Evolutionary conservation across 2,797 vertebrate species (phyloP).

Genomic region (Lophotriccus pileatus): DNA sequence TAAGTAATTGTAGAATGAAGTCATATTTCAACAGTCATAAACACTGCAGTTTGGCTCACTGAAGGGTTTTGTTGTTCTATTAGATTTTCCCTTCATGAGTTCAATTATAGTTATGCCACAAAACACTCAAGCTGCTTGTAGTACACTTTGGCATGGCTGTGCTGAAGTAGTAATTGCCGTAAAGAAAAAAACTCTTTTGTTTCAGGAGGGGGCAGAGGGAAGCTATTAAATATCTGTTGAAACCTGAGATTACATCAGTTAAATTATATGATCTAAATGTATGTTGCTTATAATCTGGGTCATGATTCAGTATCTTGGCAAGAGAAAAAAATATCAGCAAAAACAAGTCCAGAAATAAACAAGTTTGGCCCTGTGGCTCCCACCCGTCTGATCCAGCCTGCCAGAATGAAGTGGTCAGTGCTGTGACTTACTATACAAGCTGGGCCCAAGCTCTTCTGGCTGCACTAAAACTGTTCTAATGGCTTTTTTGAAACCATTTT

Average conservation of each 20-base stretch:
- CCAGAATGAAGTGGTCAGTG: neutral
- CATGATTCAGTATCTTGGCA: neutral
- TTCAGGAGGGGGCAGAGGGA: neutral
- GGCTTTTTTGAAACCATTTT: accelerated
- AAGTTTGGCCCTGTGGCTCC: neutral
- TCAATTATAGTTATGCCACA: neutral
- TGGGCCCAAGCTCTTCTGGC: neutral
- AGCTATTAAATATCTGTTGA: neutral
- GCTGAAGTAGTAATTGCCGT: neutral
- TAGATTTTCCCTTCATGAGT: neutral
- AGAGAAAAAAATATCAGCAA: neutral
- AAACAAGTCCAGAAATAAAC: neutral
- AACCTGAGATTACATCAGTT: neutral
- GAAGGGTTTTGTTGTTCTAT: neutral
- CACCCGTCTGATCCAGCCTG: neutral
- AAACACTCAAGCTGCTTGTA: neutral
- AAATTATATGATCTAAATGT: neutral
- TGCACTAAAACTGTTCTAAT: neutral
- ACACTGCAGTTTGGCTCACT: neutral
- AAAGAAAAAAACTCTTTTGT: neutral
- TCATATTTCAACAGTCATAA: neutral
- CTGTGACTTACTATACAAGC: neutral
- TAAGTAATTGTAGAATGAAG: neutral
- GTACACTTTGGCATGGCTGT: neutral
- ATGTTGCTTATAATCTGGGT: neutral